Conservation (phyloP, 1,140 invertebrate genomes). For the Dendrolimus punctatus region DNA sequence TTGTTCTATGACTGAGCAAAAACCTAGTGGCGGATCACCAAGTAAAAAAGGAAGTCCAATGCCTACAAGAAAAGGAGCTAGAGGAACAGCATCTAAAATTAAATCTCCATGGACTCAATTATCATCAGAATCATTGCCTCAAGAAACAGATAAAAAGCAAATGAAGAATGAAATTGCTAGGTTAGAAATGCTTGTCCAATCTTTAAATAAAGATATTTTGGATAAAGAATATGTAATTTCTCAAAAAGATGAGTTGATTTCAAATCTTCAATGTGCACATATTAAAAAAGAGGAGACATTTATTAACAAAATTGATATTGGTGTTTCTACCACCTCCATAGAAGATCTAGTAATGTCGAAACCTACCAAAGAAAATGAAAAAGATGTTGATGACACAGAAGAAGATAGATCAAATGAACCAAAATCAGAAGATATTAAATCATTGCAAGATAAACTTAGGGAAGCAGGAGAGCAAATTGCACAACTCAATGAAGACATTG, state of each 20-base stretch:
- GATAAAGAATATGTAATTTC: slow-evolving; percentile 63
- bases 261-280: slow-evolving; percentile 30
- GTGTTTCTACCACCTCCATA: slow-evolving; percentile 22
- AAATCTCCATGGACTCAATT: slow-evolving; percentile 63
- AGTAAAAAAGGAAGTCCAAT: slow-evolving; percentile 49
- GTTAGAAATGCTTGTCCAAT: slow-evolving; percentile 52
- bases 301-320: slow-evolving; percentile 28
- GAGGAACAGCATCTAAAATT: slow-evolving; percentile 39
- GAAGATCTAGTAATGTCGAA: slow-evolving; percentile 11
- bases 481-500: slow-evolving; percentile 78
- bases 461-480: slow-evolving; percentile 64
- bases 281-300: slow-evolving; percentile 28
- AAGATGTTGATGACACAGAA: neutral
- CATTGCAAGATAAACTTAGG: slow-evolving; percentile 46
- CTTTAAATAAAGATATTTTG: slow-evolving; percentile 65
- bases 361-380: no score
- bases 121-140: slow-evolving; percentile 40
- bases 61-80: slow-evolving; percentile 46
- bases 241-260: slow-evolving; percentile 48
- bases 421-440: slow-evolving; percentile 1
- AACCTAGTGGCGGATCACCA: slow-evolving; percentile 22
- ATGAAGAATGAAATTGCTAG: slow-evolving; percentile 42
- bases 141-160: slow-evolving; percentile 49
- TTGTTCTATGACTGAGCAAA: slow-evolving; percentile 33
- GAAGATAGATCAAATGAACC: slow-evolving; percentile 1